Evolutionary conservation across 2,113 vertebrate species (phyloP), one percentile per base, ranked within the genome.

Genomic region (Athene noctua): DNA sequence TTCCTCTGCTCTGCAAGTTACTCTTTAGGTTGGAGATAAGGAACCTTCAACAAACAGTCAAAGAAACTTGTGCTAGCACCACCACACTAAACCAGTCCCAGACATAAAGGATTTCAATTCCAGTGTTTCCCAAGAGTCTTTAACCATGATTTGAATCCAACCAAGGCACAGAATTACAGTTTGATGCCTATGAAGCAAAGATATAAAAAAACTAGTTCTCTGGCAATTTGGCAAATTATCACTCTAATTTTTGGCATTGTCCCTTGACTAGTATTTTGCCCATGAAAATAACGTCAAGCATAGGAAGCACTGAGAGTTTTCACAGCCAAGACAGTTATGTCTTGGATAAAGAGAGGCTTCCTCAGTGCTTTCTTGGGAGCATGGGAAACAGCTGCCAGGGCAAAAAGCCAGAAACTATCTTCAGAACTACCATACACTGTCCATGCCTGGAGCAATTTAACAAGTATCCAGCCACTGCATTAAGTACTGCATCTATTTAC

Each of bases 401-500:
- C 65, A 92, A 90, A 82, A 75, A 86, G 38, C 32, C 88, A 95
- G 21, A 79, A 59, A 80, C 7, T 29, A 59, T 36, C 61, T 72
- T 74, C 83, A 93, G 38, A 94, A 84, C 75, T 51, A 91, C 57
- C 55, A 78, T 0, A 63, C 9, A 14, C 2, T 32, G n/a, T 11
- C 61, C 22, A 23, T 3, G 46, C 34, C 71, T 78, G 30, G 25
- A 81, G 26, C n/a, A 93, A 72, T 65, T 68, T 61, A 79, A 86
- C 52, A 82, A 78, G 19, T 7, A 63, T 2, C 54, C 83, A 91
- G 17, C 32, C 89, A 67, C 49, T 84, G 54, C 61, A 87, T n/a
- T 88, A 86, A 75, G 22, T 68, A 59, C 6, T 57, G 13, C 23
- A 80, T 77, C 11, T 32, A 97, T 96, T 97, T 98, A 99, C 99